These are phyloP conservation scores for Mormyrus iriodes DNA, from an alignment of 2,113 vertebrate species.

Conservation along the genomic window DNA sequence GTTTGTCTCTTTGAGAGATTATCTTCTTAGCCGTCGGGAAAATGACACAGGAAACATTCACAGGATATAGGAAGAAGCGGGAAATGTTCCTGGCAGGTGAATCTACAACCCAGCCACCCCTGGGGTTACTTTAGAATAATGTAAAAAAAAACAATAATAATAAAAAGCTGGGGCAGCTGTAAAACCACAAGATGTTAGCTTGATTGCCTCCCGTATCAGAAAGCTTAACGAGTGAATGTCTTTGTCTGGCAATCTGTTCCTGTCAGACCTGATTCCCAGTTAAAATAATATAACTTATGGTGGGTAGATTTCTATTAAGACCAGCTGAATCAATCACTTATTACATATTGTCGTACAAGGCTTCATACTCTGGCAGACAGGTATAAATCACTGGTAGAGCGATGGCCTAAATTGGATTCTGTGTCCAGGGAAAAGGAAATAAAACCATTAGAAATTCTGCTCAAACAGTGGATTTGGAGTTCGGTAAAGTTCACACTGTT, in stretches of 20 bases:
- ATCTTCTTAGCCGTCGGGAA: slow-evolving; percentile 40
- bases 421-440: slow-evolving; percentile 52
- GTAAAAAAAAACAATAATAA: slow-evolving; percentile 41
- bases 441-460: slow-evolving; percentile 44
- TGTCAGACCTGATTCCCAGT: slow-evolving; percentile 60
- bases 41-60: slow-evolving; percentile 51
- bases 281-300: slow-evolving; percentile 58
- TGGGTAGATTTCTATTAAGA: slow-evolving; percentile 55
- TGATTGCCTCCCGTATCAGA: not conserved
- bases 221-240: slow-evolving; percentile 53
- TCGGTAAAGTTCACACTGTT: not conserved
- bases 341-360: slow-evolving; percentile 48
- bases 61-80: slow-evolving; percentile 31
- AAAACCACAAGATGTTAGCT: slow-evolving; percentile 10
- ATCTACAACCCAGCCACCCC: slow-evolving; percentile 33
- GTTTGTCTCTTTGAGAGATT: slow-evolving; percentile 33
- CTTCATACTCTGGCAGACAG: slow-evolving; percentile 42
- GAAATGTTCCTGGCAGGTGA: slow-evolving; percentile 37
- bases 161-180: slow-evolving; percentile 34
- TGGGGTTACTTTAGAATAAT: slow-evolving; percentile 51
- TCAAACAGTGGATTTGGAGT: slow-evolving; percentile 17
- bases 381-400: slow-evolving; percentile 57
- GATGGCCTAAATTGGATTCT: slow-evolving; percentile 50
- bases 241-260: slow-evolving; percentile 60
- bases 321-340: slow-evolving; percentile 59